Percentiles rank a stretch among this genome's conserved stretches.
phyloP scores from a whole-genome alignment of 2,888 invertebrate genomes.

The Psylliodes chrysocephalus region DNA sequence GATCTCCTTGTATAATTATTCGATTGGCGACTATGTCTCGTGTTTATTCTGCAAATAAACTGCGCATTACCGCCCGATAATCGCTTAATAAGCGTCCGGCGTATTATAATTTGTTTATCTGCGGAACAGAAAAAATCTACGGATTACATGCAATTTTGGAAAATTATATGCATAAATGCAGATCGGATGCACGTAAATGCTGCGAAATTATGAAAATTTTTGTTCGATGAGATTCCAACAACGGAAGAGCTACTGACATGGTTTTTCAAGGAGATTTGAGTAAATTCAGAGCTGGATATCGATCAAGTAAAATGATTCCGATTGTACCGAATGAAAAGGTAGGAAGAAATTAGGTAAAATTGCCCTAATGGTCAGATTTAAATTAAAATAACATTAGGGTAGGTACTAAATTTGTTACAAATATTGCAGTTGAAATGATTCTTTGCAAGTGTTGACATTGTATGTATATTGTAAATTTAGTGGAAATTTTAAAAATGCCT shows the following conservation, averaged over 20 bases:
- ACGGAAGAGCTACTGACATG: constrained; percentile 11
- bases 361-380: too few relatives aligned
- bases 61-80: constrained; percentile 32
- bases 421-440: too few relatives aligned
- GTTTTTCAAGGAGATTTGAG: constrained; percentile 7
- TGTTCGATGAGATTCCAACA: constrained; percentile 2
- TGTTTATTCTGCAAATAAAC: constrained; percentile 35
- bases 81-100: constrained; percentile 36
- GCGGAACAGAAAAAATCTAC: constrained; percentile 35
- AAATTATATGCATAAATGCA: constrained; percentile 30
- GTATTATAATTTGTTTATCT: constrained; percentile 42
- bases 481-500: too few relatives aligned
- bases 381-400: too few relatives aligned
- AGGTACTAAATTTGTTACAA: too few relatives aligned
- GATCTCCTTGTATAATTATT: constrained; percentile 49
- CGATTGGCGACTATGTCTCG: constrained; percentile 40
- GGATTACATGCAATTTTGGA: constrained; percentile 32
- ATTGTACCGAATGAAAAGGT: too few relatives aligned
- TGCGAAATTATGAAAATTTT: constrained; percentile 12
- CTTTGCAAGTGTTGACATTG: too few relatives aligned
- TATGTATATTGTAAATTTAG: too few relatives aligned
- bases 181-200: constrained; percentile 19
- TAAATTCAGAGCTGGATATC: too few relatives aligned
- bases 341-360: too few relatives aligned
- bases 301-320: too few relatives aligned